Conservation (phyloP, 2,797 vertebrate genomes). For the Danio aesculapii region DNA sequence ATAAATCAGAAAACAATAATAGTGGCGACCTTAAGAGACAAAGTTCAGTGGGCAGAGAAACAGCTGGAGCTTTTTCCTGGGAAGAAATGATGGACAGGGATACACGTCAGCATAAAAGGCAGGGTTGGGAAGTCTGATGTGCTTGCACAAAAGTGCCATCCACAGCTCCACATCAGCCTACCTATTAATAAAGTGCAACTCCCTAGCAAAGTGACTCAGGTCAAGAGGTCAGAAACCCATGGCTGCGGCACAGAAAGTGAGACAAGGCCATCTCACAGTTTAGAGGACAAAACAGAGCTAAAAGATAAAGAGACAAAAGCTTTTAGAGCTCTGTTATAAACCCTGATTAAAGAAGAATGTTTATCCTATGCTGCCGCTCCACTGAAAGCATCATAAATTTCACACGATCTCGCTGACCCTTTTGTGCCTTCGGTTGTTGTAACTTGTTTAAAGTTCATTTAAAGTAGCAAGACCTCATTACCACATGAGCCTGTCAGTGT, state of each 20-base stretch:
- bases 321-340: conserved; percentile 40
- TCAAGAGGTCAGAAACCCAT: conserved; percentile 56
- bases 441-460: conserved; percentile 34
- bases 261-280: conserved; percentile 8
- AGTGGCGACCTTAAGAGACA: conserved; percentile 69
- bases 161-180: conserved; percentile 8
- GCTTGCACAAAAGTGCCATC: conserved; percentile 55
- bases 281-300: conserved; percentile 23
- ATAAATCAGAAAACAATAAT: conserved; percentile 27
- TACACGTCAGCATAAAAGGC: conserved; percentile 66
- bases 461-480: conserved; percentile 14
- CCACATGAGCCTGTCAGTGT: neutral
- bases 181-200: conserved; percentile 58
- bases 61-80: conserved; percentile 68
- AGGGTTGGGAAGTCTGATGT: conserved; percentile 52
- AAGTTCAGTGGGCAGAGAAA: conserved; percentile 59
- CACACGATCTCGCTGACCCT: conserved; percentile 8
- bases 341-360: conserved; percentile 45
- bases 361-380: neutral
- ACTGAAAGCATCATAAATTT: conserved; percentile 20
- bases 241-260: neutral
- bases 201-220: conserved; percentile 66
- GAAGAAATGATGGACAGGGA: conserved; percentile 62
- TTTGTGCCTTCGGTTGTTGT: conserved; percentile 27
- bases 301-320: conserved; percentile 47